Conservation (phyloP, 2,888 invertebrate genomes). For the Halictus quadricinctus region DNA sequence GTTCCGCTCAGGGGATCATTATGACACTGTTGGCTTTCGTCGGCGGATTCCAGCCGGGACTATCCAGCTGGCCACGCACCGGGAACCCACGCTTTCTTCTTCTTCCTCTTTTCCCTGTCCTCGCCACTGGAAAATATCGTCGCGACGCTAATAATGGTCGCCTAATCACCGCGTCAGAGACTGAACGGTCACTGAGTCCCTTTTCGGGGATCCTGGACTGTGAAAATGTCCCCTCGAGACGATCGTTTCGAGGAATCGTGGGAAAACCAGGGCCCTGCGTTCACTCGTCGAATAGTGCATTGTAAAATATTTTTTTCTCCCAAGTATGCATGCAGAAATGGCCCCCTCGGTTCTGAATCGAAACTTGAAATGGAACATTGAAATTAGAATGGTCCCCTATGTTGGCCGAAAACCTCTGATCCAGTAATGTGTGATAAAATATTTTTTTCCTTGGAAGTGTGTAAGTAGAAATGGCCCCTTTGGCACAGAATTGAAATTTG, state of each 20-base stretch:
- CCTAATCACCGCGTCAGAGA: constrained; percentile 17
- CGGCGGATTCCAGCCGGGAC: constrained; percentile 52
- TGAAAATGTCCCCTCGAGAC: constrained; percentile 26
- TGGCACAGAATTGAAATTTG: too few species aligned
- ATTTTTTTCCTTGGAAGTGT: too few species aligned
- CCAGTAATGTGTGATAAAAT: too few species aligned
- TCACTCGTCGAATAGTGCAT: neutral
- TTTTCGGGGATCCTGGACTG: constrained; percentile 31
- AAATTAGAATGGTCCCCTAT: too few species aligned
- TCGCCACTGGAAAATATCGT: constrained; percentile 53
- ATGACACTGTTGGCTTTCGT: constrained; percentile 68
- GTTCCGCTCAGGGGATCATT: constrained; percentile 66
- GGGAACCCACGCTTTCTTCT: constrained; percentile 9
- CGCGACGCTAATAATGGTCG: constrained; percentile 44
- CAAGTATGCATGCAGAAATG: neutral
- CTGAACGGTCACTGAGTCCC: constrained; percentile 20
- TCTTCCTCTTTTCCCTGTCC: constrained; percentile 27
- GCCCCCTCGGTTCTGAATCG: neutral
- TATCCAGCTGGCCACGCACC: neutral
- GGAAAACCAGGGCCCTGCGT: constrained; percentile 19
- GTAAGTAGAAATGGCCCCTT: too few species aligned
- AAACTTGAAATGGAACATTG: too few species aligned
- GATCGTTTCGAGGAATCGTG: constrained; percentile 42
- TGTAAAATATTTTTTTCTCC: neutral
- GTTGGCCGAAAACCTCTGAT: too few species aligned